Evolutionary conservation across 2,113 vertebrate species (phyloP), one percentile per base, ranked within the genome.

Genomic region (Neopipo cinnamomea): DNA sequence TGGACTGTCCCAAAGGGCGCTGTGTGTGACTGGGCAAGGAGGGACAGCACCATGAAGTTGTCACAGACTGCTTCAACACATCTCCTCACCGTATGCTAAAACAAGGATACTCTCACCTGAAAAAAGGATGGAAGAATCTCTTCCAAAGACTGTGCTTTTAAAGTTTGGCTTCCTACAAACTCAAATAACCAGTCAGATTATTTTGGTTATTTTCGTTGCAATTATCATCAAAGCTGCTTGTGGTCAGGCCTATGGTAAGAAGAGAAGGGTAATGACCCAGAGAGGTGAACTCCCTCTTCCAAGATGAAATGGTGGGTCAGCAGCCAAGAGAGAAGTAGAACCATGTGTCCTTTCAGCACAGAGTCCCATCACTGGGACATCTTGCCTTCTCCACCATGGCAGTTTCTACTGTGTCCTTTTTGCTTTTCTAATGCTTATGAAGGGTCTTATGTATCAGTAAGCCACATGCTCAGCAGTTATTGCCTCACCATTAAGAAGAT

Each of bases 301-400:
- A 4, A 73, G 58, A 80, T 71, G 25, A 58, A 85, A 56, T 15
- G 5, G 58, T 49, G 79, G 37, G 14, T 77, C 63, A 90, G 63
- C 39, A 85, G 67, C 78, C 82, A 76, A 74, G 35, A 80, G 15
- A 62, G 56, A 86, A 91, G 39, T 49, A 83, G 49, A 96, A 85
- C 25, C 67, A 58, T 23, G 49, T 76, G 89, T 80, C 35, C 19
- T 93, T 50, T 73, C 35, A 77, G 47, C 46, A 63, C 35, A 44
- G n/a, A 81, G 37, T 21, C 18, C 53, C 5, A 4, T 50, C 72
- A 37, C 11, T 3, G 24, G 58, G 22, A 14, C 27, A 66, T 39
- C 12, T 30, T 71, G 31, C 35, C 21, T 77, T 63, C 56, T 72
- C 42, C 14, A 19, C 7, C 0, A 0, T 24, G 19, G 27, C 35